Base-by-base conservation (phyloP, 2,113 vertebrate species). In the Sylvietta virens region DNA sequence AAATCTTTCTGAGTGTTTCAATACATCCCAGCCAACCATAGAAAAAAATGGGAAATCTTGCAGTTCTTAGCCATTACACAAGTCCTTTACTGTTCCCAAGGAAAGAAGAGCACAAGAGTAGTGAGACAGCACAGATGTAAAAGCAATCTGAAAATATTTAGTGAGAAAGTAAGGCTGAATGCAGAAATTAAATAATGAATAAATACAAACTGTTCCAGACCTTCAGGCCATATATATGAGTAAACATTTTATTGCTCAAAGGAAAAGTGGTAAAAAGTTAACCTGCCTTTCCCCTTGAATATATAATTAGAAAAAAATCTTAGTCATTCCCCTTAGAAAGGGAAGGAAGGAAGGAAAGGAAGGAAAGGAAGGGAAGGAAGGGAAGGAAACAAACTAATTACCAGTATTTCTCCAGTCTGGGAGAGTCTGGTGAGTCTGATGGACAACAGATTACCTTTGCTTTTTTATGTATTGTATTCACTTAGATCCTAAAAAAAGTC, bases 171-270 rank as follows among this genome's bases (percentile, higher is more conserved):
- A 13, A 31, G 3, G 3, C 19, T 69, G n/a, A 62, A 45, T 17
- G 45, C 40, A 77, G 50, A 86, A 91, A 65, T 73, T 3, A 88
- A 90, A 76, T 69, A 88, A 72, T 40, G 37, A 92, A 13, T 56
- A 80, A 95, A 95, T 51, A 35, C 7, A 72, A 88, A 80, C 6
- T 61, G 53, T 82, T 76, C 71, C 62, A 88, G 37, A 47, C 27
- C 62, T 80, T 82, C 37, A 76, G 82, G 62, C 40, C 40, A 45
- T 28, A 10, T 26, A 37, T 53, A 31, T 57, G 19, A 54, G 16
- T 82, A 81, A 69, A 62, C 2, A 15, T 87, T 94, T 87, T 85
- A 87, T 58, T 90, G 56, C 30, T 84, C 18, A 50, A 28, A 42
- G 51, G 21, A 84, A 72, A 93, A 84, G 44, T 27, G 35, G 26